Base-by-base conservation (phyloP, 2,888 invertebrate genomes). In the Netelia inedita region DNA sequence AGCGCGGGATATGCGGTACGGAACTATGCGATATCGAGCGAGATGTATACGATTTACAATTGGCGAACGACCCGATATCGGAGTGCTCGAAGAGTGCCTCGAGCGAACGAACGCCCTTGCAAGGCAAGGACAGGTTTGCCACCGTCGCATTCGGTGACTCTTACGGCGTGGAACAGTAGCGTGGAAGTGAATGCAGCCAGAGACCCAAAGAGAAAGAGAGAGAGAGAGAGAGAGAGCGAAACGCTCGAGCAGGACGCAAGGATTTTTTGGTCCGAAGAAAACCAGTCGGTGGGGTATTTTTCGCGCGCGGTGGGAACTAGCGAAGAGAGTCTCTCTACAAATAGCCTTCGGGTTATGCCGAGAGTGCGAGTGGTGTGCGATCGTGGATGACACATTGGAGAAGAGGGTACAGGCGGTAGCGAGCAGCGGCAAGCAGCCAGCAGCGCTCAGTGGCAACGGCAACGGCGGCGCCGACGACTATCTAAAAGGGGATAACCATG, bases 291-390 rank as follows among this genome's bases (percentile, higher is more conserved):
- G 83, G 80, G 53, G 6, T 35, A 35, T 85, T 65, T 75, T 80
- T 87, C 73, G 85, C 87, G 75, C 85, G 88, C 88, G 87, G 87
- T 88, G 89, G 90, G 88, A 91, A 90, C 91, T 91, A 90, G 91
- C 86, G 86, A 89, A 89, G 89, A 89, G 88, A 88, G 85, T 90
- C 69, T 79, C 85, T 90, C 92, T 91, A 91, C 90, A 92, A 92
- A 91, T 91, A 92, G 91, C 91, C 90, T 91, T 91, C 90, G 89
- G 81, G 88, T 91, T 90, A 83, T 83, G 85, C 87, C 75, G 85
- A 84, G 83, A 85, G 84, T 85, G 68, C 72, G 72, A 71, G 82
- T 16, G 69, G 63, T 73, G 68, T 78, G 46, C 53, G 72, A 35
- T 50, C 28, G 68, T 11, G 41, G 35, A 57, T 53, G 57, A 68